Evolutionary conservation across 2,797 vertebrate genomes (phyloP).

Genomic region (Pantherophis vulpinus): DNA sequence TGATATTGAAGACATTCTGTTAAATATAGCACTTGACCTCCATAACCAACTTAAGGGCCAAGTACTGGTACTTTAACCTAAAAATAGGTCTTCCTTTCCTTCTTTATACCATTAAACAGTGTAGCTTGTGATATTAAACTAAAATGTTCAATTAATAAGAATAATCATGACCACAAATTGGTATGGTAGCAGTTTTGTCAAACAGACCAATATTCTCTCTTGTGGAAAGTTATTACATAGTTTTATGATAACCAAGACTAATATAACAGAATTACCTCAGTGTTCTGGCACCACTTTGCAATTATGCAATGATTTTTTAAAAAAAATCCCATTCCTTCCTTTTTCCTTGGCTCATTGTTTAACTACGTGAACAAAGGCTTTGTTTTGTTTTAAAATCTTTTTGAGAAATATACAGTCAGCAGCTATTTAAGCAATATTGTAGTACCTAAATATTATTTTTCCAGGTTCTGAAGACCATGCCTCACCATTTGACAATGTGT

Average conservation of each 20-base stretch:
- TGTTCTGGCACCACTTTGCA: background rate
- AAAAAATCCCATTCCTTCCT: conserved; percentile 26
- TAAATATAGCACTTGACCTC: background rate
- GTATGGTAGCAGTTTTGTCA: background rate
- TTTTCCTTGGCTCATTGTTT: conserved; percentile 19
- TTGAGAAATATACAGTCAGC: conserved; percentile 47
- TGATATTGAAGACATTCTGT: background rate
- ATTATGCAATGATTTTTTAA: background rate
- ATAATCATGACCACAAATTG: background rate
- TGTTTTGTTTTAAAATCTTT: conserved; percentile 41
- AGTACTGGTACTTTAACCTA: background rate
- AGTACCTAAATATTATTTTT: conserved; percentile 53
- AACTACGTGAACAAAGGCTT: conserved; percentile 1
- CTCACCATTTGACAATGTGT: conserved; percentile 68
- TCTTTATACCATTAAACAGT: background rate
- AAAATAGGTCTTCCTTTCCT: background rate
- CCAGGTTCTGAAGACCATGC: conserved; percentile 66
- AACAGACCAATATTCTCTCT: conserved; percentile 27
- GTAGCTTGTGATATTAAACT: background rate
- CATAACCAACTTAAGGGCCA: background rate
- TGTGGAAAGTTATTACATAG: background rate
- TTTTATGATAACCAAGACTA: background rate
- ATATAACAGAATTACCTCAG: conserved; percentile 13
- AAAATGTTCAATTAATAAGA: background rate
- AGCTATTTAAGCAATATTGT: conserved; percentile 58